phyloP scores from a whole-genome alignment of 2,113 vertebrate species.

The Suricata suricatta region DNA sequence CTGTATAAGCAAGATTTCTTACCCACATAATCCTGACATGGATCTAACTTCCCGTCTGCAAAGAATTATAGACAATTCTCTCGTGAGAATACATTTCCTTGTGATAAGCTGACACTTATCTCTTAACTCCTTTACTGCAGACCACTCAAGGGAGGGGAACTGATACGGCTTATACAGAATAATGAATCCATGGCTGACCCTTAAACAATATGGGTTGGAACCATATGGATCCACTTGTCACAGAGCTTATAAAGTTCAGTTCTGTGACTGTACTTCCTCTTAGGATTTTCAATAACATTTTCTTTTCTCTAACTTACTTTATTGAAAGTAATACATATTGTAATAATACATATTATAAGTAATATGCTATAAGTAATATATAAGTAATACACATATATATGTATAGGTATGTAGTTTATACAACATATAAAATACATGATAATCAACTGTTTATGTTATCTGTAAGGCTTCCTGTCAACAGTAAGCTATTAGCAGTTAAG shows the following conservation, averaged over 20 bases:
- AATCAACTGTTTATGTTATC: not conserved
- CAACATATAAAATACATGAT: not conserved
- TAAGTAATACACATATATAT: too few relatives aligned
- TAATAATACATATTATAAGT: too few relatives aligned
- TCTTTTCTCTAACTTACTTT: not conserved
- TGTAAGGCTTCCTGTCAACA: not conserved
- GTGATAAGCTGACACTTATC: not conserved
- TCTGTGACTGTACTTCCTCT: not conserved
- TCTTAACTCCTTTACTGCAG: not conserved
- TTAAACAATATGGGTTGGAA: not conserved
- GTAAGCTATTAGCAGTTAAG: not conserved
- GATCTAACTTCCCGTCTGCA: not conserved
- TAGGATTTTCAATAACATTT: not conserved
- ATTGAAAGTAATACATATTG: not conserved
- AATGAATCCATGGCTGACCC: not conserved
- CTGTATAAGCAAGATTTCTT: not conserved
- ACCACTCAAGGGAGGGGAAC: not conserved
- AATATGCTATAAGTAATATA: too few relatives aligned
- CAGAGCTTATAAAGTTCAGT: not conserved
- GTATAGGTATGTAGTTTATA: not conserved
- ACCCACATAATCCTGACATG: not conserved
- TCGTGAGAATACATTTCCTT: not conserved
- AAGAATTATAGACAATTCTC: conserved; percentile 10
- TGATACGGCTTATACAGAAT: not conserved
- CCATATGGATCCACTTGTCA: not conserved